A percentile compares a stretch with the other conserved stretches of the same genome.
phyloP scores from a whole-genome alignment of 1,140 invertebrate species.

The Oncopodura yosiiana region DNA sequence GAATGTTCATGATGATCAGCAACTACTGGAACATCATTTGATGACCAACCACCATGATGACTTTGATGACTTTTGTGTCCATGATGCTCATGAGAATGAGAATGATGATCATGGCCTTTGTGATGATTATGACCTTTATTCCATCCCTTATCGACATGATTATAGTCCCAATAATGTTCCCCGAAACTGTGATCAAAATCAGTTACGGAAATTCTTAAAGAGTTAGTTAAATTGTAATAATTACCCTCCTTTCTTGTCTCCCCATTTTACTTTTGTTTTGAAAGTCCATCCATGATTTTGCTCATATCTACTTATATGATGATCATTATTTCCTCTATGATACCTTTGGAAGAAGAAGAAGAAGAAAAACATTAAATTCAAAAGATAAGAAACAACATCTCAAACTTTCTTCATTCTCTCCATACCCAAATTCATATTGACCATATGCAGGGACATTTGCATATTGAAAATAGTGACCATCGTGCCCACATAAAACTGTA shows the following conservation, averaged over 20 bases:
- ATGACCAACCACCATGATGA: conserved; percentile 13
- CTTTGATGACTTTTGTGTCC: conserved; percentile 7
- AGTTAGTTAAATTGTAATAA: conserved; percentile 37
- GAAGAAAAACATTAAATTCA: background rate
- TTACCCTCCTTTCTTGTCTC: conserved; percentile 39
- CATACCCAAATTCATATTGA: conserved; percentile 40
- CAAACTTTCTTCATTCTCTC: background rate
- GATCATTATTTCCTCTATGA: conserved; percentile 39
- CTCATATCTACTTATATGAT: conserved; percentile 40
- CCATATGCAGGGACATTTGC: conserved; percentile 39
- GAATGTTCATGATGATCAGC: too few species aligned
- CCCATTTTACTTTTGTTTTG: conserved; percentile 40
- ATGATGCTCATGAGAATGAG: background rate
- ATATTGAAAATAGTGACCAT: conserved; percentile 37
- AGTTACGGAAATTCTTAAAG: background rate
- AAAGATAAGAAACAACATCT: background rate
- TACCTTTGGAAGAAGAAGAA: background rate
- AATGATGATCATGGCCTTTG: conserved; percentile 9
- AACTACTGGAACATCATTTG: conserved; percentile 15
- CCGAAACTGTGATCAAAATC: conserved; percentile 17
- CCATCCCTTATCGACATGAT: conserved; percentile 36
- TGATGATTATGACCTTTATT: background rate
- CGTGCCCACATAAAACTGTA: background rate
- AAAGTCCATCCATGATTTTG: conserved; percentile 38
- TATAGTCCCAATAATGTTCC: conserved; percentile 41